phyloP scores from a whole-genome alignment of 2,113 vertebrate genomes.

The Melanocharis versteri region DNA sequence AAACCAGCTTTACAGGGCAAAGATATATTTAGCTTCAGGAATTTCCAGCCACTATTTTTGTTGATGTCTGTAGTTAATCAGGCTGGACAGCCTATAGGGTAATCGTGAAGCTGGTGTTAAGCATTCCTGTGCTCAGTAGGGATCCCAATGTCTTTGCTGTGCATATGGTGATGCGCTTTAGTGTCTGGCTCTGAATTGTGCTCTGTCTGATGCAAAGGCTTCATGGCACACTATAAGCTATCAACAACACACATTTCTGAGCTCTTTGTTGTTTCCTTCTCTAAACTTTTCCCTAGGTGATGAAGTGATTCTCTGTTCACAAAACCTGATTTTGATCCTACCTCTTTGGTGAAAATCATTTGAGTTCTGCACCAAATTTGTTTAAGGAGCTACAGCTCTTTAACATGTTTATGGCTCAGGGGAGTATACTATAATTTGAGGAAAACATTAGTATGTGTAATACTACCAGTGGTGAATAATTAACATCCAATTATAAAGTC shows the following conservation, averaged over 20 bases:
- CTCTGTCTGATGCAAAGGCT: not conserved
- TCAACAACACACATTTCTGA: not conserved
- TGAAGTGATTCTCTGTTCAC: not conserved
- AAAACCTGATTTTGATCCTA: not conserved
- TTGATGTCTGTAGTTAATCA: slow-evolving; percentile 25
- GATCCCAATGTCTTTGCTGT: not conserved
- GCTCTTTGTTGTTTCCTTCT: not conserved
- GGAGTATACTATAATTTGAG: not conserved
- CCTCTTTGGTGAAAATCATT: not conserved
- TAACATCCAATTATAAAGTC: not conserved
- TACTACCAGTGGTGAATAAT: slow-evolving; percentile 30
- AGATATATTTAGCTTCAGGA: slow-evolving; percentile 31
- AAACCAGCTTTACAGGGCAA: slow-evolving; percentile 8
- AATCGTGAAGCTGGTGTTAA: not conserved
- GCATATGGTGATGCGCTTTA: not conserved
- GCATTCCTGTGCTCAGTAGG: not conserved
- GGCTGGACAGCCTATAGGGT: not conserved
- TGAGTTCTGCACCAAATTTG: not conserved
- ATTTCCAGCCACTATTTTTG: slow-evolving; percentile 36
- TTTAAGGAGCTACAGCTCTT: not conserved
- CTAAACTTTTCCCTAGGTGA: not conserved
- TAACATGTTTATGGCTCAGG: not conserved
- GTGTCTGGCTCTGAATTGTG: not conserved
- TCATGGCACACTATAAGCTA: not conserved
- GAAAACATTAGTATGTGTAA: not conserved